Percentiles rank a stretch among this genome's conserved stretches.
These are phyloP conservation scores for Nannoperca australis DNA, from an alignment of 2,797 vertebrate species.

Conservation along the genomic window DNA sequence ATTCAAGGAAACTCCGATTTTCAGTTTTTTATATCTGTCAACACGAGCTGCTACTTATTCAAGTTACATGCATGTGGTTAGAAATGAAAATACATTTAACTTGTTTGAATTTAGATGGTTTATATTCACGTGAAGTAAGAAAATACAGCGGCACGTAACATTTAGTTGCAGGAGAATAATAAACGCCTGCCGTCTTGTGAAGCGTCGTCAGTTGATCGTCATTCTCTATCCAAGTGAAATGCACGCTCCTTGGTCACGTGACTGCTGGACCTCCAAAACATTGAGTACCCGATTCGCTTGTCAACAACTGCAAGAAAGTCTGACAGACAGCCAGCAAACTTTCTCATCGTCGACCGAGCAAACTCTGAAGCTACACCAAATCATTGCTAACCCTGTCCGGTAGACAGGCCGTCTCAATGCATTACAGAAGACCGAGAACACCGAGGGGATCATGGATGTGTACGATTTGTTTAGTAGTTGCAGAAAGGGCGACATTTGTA, in stretches of 20 bases:
- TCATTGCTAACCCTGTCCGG: constrained; percentile 66
- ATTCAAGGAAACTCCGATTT: constrained; percentile 16
- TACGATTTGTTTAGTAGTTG: constrained; percentile 95
- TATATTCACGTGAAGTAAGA: background rate
- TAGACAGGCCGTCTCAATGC: constrained; percentile 86
- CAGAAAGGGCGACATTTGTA: constrained; percentile 93
- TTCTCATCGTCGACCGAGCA: background rate
- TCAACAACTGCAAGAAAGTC: constrained; percentile 56
- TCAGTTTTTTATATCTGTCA: fast-evolving
- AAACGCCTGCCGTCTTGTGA: background rate
- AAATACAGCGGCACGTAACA: too few relatives aligned
- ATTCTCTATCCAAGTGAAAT: constrained; percentile 6
- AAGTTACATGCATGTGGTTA: fast-evolving
- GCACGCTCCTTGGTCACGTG: constrained; percentile 59
- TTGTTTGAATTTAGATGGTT: fast-evolving
- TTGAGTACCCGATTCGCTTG: constrained; percentile 9
- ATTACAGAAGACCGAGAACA: constrained; percentile 79
- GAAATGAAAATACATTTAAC: background rate
- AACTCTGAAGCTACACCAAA: constrained; percentile 7
- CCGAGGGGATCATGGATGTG: constrained; percentile 90
- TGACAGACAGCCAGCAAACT: background rate
- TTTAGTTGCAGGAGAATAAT: fast-evolving
- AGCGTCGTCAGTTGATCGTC: fast-evolving
- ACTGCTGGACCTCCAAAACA: constrained; percentile 48
- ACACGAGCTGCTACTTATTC: background rate